These are phyloP conservation scores for Globodera rostochiensis DNA, from an alignment of 1,140 invertebrate genomes.

Conservation along the genomic window DNA sequence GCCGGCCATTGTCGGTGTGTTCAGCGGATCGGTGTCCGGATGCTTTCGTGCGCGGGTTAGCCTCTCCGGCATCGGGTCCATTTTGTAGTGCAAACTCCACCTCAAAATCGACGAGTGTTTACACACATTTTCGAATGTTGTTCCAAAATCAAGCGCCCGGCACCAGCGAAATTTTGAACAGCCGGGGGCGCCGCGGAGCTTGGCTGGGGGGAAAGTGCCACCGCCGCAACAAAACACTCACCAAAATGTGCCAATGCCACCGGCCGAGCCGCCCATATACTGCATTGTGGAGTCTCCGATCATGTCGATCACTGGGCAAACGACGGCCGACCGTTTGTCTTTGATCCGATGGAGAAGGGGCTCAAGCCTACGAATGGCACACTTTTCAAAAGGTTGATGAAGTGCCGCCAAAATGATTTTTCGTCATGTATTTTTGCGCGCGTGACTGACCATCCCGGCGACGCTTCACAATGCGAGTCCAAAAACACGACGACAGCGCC, in stretches of 20 bases:
- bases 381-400: background rate
- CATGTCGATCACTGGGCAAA: slow-evolving; percentile 90
- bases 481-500: slow-evolving; percentile 90
- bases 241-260: slow-evolving; percentile 72
- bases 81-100: slow-evolving; percentile 79
- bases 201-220: too few species aligned
- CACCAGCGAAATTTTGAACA: too few species aligned
- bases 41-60: slow-evolving; percentile 30
- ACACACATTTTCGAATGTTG: background rate
- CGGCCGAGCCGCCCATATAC: slow-evolving; percentile 71
- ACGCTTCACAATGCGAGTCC: slow-evolving; percentile 94
- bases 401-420: too few species aligned
- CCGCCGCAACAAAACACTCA: background rate
- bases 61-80: slow-evolving; percentile 90
- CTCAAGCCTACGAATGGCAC: slow-evolving; percentile 70
- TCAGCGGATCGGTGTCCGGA: slow-evolving; percentile 19
- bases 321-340: slow-evolving; percentile 77
- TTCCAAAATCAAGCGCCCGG: too few species aligned
- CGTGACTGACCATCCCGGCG: slow-evolving; percentile 69
- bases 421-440: too few species aligned
- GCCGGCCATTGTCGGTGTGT: slow-evolving; percentile 96
- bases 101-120: slow-evolving; percentile 5
- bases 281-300: slow-evolving; percentile 83
- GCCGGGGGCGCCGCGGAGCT: too few species aligned
- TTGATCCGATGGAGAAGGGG: slow-evolving; percentile 82